Conservation (phyloP, 2,113 vertebrate genomes). For the Parus major region DNA sequence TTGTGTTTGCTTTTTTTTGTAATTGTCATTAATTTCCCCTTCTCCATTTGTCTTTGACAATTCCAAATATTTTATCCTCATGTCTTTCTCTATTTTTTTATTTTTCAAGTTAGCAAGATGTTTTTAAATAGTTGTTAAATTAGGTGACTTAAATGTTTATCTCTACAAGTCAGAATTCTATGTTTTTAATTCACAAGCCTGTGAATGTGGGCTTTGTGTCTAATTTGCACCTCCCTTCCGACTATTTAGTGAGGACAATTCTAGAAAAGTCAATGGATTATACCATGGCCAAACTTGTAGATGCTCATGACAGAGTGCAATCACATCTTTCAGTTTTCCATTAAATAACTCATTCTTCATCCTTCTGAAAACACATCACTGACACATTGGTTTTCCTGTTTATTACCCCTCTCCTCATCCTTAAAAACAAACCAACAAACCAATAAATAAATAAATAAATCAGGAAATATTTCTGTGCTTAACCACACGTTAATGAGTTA, state of each 20-base stretch:
- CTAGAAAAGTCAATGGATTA: not conserved
- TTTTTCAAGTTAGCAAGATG: not conserved
- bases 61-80: not conserved
- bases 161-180: not conserved
- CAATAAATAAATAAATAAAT: not conserved
- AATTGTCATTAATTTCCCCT: not conserved
- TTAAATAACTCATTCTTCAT: not conserved
- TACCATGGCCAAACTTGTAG: not conserved
- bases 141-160: not conserved
- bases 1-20: not conserved
- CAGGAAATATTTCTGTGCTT: not conserved
- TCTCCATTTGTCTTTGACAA: not conserved
- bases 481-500: not conserved
- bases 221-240: not conserved
- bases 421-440: not conserved
- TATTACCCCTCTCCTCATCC: not conserved
- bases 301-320: not conserved
- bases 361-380: not conserved
- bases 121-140: not conserved
- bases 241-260: not conserved
- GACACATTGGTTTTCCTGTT: not conserved
- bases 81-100: not conserved
- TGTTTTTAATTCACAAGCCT: not conserved
- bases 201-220: not conserved
- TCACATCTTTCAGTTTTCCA: not conserved